Conservation (phyloP, 2,113 vertebrate species). For the Prochilodus magdalenae region DNA sequence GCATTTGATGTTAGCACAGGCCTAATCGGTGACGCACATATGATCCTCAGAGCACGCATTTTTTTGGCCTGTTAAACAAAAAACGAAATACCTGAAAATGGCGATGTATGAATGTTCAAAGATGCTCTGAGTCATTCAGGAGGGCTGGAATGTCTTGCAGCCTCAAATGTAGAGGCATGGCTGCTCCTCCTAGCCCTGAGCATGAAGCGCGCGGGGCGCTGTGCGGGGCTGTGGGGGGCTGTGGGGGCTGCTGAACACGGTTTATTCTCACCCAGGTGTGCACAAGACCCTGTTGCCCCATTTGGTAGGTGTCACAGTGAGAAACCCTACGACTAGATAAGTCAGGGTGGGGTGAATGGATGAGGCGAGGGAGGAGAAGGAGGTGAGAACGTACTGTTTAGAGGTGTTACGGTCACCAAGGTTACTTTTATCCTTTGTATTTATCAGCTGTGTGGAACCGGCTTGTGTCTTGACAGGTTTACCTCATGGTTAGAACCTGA, state of each 20-base stretch:
- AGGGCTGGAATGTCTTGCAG: not conserved
- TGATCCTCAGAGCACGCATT: not conserved
- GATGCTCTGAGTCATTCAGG: not conserved
- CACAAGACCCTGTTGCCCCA: not conserved
- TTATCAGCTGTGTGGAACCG: not conserved
- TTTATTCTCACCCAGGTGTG: conserved; percentile 44
- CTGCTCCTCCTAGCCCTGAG: not conserved
- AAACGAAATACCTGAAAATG: conserved; percentile 18
- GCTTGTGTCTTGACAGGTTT: not conserved
- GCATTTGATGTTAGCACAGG: conserved; percentile 30
- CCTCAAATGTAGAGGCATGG: not conserved
- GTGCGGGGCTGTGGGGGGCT: too few relatives aligned
- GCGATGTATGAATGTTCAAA: not conserved
- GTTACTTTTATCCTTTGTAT: not conserved
- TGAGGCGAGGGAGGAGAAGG: not conserved
- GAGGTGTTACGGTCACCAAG: conserved; percentile 2
- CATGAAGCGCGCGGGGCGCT: not conserved
- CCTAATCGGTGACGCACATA: conserved; percentile 30
- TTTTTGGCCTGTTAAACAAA: conserved; percentile 4
- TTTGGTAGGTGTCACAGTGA: conserved; percentile 19
- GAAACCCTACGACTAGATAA: not conserved
- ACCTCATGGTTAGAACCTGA: too few relatives aligned
- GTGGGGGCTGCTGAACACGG: conserved; percentile 8
- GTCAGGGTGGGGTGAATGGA: not conserved
- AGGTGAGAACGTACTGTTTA: conserved; percentile 3